These are phyloP conservation scores for Spodoptera frugiperda DNA, from an alignment of 1,140 invertebrate genomes.

Conservation along the genomic window DNA sequence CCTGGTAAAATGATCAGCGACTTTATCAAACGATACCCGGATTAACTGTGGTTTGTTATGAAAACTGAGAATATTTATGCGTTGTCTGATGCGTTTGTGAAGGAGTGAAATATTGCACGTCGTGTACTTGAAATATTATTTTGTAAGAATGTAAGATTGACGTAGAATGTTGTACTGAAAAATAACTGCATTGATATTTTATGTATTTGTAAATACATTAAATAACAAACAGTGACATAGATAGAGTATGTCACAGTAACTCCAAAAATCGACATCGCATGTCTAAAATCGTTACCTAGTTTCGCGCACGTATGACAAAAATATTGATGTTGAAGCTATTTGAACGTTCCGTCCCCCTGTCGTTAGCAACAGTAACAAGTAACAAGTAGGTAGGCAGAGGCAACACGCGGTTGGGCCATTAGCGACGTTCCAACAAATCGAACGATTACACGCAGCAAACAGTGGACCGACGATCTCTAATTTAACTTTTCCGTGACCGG, in stretches of 20 bases:
- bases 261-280: conserved; percentile 29
- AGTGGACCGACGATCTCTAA: conserved; percentile 64
- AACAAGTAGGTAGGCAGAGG: conserved; percentile 26
- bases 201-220: too few species aligned
- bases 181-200: too few species aligned
- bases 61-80: conserved; percentile 50
- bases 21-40: conserved; percentile 56
- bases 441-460: conserved; percentile 67
- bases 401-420: conserved; percentile 50
- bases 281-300: conserved; percentile 12
- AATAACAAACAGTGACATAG: too few species aligned
- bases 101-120: not conserved
- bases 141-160: not conserved
- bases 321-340: conserved; percentile 26
- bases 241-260: too few species aligned
- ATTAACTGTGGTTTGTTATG: conserved; percentile 36
- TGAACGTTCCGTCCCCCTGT: not conserved
- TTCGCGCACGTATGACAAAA: conserved; percentile 21
- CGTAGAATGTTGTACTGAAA: too few species aligned
- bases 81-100: too few species aligned
- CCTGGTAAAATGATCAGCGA: conserved; percentile 63
- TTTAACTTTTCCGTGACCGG: conserved; percentile 77
- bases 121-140: not conserved
- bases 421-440: conserved; percentile 68
- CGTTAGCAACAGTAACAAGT: conserved; percentile 32